Evolutionary conservation across 2,888 invertebrate species (phyloP), one percentile per base, ranked within the genome.

Genomic region (Drosophila tanythrix): DNA sequence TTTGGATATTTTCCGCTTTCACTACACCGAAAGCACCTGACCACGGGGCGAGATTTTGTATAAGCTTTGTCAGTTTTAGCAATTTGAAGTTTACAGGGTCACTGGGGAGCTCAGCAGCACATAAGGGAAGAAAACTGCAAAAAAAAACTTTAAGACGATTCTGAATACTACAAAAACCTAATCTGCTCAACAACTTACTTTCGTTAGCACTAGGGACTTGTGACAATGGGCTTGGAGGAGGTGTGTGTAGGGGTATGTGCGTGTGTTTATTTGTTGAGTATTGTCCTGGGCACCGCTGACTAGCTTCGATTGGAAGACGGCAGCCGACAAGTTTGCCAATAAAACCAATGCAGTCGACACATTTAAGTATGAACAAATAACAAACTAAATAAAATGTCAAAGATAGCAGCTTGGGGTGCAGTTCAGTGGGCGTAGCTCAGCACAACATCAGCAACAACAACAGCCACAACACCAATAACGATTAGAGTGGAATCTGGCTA

Each of bases 361-460:
- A 87, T 90, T 87, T 90, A 90, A 90, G 90, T 87, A 86, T 79
- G 81, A 89, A 90, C 90, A 90, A 87, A 87, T 90, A 87, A 89
- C 74, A 89, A 87, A 87, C 90, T 90, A 89, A 89, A 87, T 90
- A 87, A 87, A 86, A 90, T 76, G 81, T 69, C 79, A 79, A 66
- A 88, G 87, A 85, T 79, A 89, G 69, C 81, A 89, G 76, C 72
- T 72, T 70, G 68, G 69, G 71, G 78, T 46, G 81, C 68, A 60
- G 81, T 65, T 65, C 56, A 36, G 71, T 77, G 83, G 83, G 77
- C 71, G 70, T 60, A 56, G 64, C 46, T n/a, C 61, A 56, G 18
- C 36, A 59, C 51, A 57, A 25, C 25, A 46, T 8, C 46, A 25
- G 15, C 46, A 25, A 10, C 4, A 46, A 46, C 46, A 57, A 27